Base-by-base conservation (phyloP, 2,888 invertebrate species). In the Callimorpha dominula region DNA sequence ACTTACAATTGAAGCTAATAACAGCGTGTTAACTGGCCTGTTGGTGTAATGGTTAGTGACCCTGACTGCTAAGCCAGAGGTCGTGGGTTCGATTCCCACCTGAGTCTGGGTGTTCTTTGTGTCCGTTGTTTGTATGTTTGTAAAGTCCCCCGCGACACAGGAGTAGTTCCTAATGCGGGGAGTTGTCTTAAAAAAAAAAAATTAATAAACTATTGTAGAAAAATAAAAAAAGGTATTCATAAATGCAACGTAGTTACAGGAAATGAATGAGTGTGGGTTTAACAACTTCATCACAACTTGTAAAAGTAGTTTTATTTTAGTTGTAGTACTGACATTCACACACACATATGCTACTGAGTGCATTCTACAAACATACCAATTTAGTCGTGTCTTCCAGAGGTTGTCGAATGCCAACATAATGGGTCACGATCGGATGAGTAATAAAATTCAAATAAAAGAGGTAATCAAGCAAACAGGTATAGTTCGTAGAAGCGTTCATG, bases 361-460 rank as follows among this genome's bases (percentile, higher is more conserved):
- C 60, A 60, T 60, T 12, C 60, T 31, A 60, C 31, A 60, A 60
- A 31, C 6, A 5, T 31, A 31, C 12, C 31, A 60, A 14, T 57
- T 57, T 20, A 57, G 31, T 12, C 5, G 1, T 20, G 12, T 60
- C 20, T 60, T 31, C 60, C 14, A 14, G 60, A 31, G 7, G 60
- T 14, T 31, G n/a, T 40, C n/a, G n/a, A n/a, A 40, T 54, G 54
- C 20, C 20, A 14, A n/a, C 20, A 50, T 70, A 70, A 64, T 70
- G 69, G 69, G 52, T 70, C 69, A 70, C 69, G 69, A 52, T 63
- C 63, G 52, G 63, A 63, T 43, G 9, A 17, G 69, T 63, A 50
- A 70, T 70, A 64, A 63, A 70, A 31, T 64, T 50, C 49, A 52
- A 70, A 50, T 70, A 64, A 70, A 70, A 69, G 42, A 43, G 31